Evolutionary conservation across 2,888 invertebrate genomes (phyloP), one percentile per base, ranked within the genome.

Genomic region (Dusona sp.): DNA sequence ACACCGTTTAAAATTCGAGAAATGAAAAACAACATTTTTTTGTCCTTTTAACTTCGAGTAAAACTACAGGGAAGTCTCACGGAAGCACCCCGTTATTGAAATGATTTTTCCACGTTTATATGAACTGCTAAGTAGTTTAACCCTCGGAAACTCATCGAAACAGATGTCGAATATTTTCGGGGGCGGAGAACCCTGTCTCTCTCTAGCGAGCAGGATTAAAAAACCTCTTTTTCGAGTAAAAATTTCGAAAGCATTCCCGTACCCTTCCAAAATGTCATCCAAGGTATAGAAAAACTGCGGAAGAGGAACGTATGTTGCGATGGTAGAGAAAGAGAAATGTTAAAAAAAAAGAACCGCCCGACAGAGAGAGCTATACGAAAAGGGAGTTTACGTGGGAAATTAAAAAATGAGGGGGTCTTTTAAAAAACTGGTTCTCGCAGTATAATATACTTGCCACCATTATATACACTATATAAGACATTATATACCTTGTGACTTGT

Each of bases 341-440:
- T 25, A 29, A 61, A 61, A 54, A 29, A 29, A 61, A 25, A 25
- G 61, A 29, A 29, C 29, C 29, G 70, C n/a, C 22, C 16, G 65
- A 42, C 51, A 25, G 57, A 79, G 22, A 68, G 11, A 79, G 70
- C n/a, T 13, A 57, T 54, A 57, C 54, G 36, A 54, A 45, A 33
- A 19, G 45, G 16, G 33, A 82, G 54, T 75, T 86, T 68, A 86
- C 86, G 86, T 87, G 86, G 86, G 86, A 84, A 87, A 87, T 86
- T 84, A 84, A 84, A 84, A 86, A 86, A 86, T 84, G 42, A 65
- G 79, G 68, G 86, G 70, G 64, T 85, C 78, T 84, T 84, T 84
- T 67, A 74, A 84, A 81, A 83, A 84, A 81, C 78, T 64, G 78
- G 80, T 81, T 51, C 70, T 77, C 73, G 29, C 77, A 48, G 48